Conservation (phyloP, 2,797 vertebrate species). For the Microchirus variegatus region DNA sequence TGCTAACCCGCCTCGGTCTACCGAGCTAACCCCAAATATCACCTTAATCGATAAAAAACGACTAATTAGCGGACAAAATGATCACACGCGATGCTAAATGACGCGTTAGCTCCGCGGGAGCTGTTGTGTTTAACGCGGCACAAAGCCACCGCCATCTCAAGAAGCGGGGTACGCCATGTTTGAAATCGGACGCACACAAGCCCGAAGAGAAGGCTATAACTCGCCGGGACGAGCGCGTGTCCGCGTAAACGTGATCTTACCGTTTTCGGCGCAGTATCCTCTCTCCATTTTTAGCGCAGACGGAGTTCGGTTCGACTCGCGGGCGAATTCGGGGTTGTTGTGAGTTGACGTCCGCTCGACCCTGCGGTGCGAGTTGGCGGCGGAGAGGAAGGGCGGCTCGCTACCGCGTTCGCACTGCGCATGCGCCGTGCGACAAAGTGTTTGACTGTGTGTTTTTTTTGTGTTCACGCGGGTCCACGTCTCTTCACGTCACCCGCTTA, state of each 20-base stretch:
- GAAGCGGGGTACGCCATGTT: slow-evolving; percentile 82
- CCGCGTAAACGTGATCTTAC: slow-evolving; percentile 30
- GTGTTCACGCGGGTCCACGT: neutral
- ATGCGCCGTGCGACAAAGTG: slow-evolving; percentile 46
- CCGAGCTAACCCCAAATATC: no score
- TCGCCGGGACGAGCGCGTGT: rapidly evolving
- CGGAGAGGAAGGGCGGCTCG: slow-evolving; percentile 73
- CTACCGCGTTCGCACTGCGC: slow-evolving; percentile 50
- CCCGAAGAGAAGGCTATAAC: slow-evolving; percentile 40
- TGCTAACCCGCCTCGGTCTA: no score
- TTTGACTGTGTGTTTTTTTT: neutral
- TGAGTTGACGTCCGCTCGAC: slow-evolving; percentile 61
- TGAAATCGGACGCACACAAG: slow-evolving; percentile 75
- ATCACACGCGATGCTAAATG: no score
- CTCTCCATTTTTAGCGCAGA: slow-evolving; percentile 55
- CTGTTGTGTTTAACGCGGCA: slow-evolving; percentile 30
- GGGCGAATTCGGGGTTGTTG: slow-evolving; percentile 50
- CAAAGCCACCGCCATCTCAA: slow-evolving; percentile 69
- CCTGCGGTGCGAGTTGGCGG: slow-evolving; percentile 64
- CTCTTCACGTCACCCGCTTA: no score
- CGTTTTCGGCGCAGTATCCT: slow-evolving; percentile 9
- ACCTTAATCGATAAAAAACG: no score
- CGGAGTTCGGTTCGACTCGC: rapidly evolving
- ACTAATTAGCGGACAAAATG: no score
- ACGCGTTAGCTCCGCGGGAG: neutral